These are phyloP conservation scores for Peromyscus californicus DNA, from an alignment of 2,113 vertebrate genomes.

Conservation along the genomic window DNA sequence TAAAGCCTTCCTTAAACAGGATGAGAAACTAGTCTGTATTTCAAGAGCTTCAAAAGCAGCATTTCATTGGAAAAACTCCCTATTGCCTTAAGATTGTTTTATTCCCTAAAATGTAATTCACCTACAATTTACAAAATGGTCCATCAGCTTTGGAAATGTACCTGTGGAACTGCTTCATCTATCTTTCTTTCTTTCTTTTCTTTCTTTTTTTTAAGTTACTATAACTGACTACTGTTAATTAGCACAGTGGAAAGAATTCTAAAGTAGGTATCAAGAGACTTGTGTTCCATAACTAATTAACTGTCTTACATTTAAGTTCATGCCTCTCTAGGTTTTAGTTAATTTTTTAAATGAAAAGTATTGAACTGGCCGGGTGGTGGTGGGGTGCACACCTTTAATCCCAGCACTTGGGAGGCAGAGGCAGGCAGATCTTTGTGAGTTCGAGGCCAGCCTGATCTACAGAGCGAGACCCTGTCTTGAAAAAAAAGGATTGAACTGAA, in stretches of 20 bases:
- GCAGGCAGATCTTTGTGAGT: too few relatives aligned
- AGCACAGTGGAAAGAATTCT: conserved; percentile 72
- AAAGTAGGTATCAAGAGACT: conserved; percentile 59
- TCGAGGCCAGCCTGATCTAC: too few relatives aligned
- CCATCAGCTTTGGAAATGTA: not conserved
- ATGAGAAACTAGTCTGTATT: not conserved
- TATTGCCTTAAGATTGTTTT: conserved; percentile 48
- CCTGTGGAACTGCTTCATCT: conserved; percentile 11
- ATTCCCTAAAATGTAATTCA: conserved; percentile 32
- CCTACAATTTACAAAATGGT: conserved; percentile 30
- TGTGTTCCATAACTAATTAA: conserved; percentile 71
- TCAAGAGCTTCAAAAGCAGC: conserved; percentile 23
- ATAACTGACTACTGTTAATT: conserved; percentile 68
- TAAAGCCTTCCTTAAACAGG: conserved; percentile 1
- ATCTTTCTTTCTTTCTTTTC: not conserved
- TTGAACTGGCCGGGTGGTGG: not conserved
- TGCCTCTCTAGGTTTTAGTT: conserved; percentile 52
- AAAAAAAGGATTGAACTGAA: conserved; percentile 47
- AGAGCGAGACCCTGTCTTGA: too few relatives aligned
- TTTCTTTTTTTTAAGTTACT: conserved; percentile 45
- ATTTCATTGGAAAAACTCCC: conserved; percentile 39
- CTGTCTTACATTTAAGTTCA: conserved; percentile 66
- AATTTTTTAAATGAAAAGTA: conserved; percentile 39
- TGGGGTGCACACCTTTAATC: too few relatives aligned
- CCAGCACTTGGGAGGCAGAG: too few relatives aligned